Evolutionary conservation across 92 coral and sea anemone species (phyloP).

Genomic region (Palythoa heliodiscus): DNA sequence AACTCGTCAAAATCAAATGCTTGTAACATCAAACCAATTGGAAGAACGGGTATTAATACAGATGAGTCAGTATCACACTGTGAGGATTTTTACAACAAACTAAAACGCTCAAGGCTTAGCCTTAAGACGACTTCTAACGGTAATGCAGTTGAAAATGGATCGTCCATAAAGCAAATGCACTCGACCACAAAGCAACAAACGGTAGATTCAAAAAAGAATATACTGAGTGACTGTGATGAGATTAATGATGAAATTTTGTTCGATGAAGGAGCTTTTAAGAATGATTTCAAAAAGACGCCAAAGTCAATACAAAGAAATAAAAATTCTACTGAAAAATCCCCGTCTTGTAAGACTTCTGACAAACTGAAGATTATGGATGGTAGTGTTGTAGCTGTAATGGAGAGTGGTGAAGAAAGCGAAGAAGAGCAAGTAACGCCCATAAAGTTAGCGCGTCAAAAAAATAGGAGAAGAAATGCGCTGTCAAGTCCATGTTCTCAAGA

Average conservation of each 20-base stretch:
- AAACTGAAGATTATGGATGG: constrained; percentile 69
- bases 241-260: constrained; percentile 1
- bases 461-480: constrained; percentile 39
- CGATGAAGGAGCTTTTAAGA: not conserved
- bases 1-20: not conserved
- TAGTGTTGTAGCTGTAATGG: constrained; percentile 77
- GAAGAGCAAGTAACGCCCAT: constrained; percentile 45
- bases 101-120: constrained; percentile 7
- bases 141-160: not conserved
- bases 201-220: constrained; percentile 1
- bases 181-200: not conserved
- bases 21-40: not conserved
- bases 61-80: not conserved
- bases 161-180: not conserved
- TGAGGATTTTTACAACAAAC: not conserved
- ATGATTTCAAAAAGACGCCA: not conserved
- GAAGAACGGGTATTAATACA: not conserved
- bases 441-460: constrained; percentile 19
- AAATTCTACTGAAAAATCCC: constrained; percentile 3
- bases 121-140: not conserved
- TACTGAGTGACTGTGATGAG: constrained; percentile 17
- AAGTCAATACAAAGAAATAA: not conserved
- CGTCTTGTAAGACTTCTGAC: constrained; percentile 30
- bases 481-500: constrained; percentile 61
- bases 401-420: constrained; percentile 71